phyloP scores from a whole-genome alignment of 2,888 invertebrate genomes.

The Schizotus pectinicornis region DNA sequence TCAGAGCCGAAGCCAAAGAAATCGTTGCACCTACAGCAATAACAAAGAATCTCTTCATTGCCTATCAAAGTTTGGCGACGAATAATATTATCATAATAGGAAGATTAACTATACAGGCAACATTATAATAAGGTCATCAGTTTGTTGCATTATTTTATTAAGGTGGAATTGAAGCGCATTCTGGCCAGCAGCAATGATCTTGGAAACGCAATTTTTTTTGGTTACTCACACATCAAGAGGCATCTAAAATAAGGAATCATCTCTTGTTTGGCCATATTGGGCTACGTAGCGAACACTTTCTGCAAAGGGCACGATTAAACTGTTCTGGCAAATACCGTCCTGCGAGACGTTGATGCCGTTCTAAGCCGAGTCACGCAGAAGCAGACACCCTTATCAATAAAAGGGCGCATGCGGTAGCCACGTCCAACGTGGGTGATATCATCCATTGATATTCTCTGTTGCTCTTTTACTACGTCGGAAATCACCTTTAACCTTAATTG shows the following conservation, averaged over 20 bases:
- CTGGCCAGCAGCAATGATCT: too few species aligned
- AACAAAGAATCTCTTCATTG: neutral
- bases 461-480: conserved; percentile 14
- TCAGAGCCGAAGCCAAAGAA: conserved; percentile 42
- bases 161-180: neutral
- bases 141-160: neutral
- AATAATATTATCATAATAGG: too few species aligned
- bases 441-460: conserved; percentile 37
- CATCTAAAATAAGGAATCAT: conserved; percentile 18
- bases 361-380: conserved; percentile 40
- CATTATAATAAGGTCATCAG: too few species aligned
- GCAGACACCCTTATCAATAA: conserved; percentile 45
- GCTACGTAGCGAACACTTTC: conserved; percentile 9
- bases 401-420: conserved; percentile 41
- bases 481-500: conserved; percentile 21
- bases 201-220: neutral
- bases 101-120: too few species aligned
- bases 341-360: conserved; percentile 31
- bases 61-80: too few species aligned
- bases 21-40: conserved; percentile 34
- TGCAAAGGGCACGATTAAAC: conserved; percentile 40
- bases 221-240: conserved; percentile 30
- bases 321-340: conserved; percentile 32
- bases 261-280: conserved; percentile 40
- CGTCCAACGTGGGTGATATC: conserved; percentile 42